Base-by-base conservation (phyloP, 2,113 vertebrate species). In the Trogon melanurus region DNA sequence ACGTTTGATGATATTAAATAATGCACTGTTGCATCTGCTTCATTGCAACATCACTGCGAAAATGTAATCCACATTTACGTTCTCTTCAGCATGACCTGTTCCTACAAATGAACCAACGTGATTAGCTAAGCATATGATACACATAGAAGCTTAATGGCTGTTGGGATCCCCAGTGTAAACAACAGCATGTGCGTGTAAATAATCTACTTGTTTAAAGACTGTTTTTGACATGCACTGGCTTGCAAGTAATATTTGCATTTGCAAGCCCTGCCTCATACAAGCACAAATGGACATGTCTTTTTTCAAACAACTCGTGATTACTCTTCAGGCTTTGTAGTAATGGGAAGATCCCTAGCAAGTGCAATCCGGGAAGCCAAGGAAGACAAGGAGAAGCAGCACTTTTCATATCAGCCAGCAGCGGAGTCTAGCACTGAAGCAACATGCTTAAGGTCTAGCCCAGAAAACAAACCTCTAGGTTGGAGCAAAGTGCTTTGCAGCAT, bases 181-280 rank as follows among this genome's bases (percentile, higher is more conserved):
- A 88, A 56, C 1, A 3, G 15, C 16, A 22, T 14, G 9, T 0
- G 0, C 0, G 0, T 1, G 1, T 34, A 72, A 91, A 45, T 16
- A 67, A 50, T 19, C 2, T 6, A 4, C 15, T 53, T 2, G 1
- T 72, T 87, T 30, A 79, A 88, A 73, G 26, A 20, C 4, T 14
- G 11, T 27, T 64, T 74, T 80, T n/a, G 71, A n/a, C 20, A 67
- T 82, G 61, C 26, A 14, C 53, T 53, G 25, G 13, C 34, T 91
- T 72, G 56, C 50, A 76, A 73, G 36, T 12, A 85, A 4, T 34
- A 60, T n/a, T 85, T 69, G 64, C 9, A 26, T 32, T 34, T 71
- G 29, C 30, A 80, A 75, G 47, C 25, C 25, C 13, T 51, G 44
- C 13, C 19, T 89, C 44, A 19, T 36, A 50, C 17, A 93, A 44